These are phyloP conservation scores for Pyrrhosoma nymphula DNA, from an alignment of 2,888 invertebrate species.

Conservation along the genomic window DNA sequence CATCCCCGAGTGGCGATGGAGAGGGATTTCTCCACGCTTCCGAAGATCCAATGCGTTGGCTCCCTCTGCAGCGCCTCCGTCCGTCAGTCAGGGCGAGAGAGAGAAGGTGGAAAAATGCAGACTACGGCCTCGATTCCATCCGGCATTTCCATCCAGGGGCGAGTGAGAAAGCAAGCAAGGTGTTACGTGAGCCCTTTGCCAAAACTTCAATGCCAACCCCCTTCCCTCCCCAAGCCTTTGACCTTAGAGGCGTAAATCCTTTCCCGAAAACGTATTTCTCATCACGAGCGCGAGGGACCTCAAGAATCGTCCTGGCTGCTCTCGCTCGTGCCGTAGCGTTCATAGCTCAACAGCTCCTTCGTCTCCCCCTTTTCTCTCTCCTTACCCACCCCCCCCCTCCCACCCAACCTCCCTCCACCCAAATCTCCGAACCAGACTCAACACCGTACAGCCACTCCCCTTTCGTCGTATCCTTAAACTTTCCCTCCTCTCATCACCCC, in stretches of 20 bases:
- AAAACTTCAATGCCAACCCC: neutral
- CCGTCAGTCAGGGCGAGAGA: neutral
- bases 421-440: neutral
- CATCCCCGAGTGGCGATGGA: neutral
- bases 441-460: neutral
- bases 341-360: constrained; percentile 11
- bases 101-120: neutral
- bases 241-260: constrained; percentile 48
- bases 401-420: neutral
- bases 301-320: constrained; percentile 22
- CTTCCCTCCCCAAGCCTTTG: neutral
- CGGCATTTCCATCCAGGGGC: constrained; percentile 9
- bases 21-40: neutral
- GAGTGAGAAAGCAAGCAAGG: neutral
- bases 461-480: neutral
- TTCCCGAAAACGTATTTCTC: constrained; percentile 48
- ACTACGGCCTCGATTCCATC: neutral
- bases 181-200: neutral
- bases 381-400: neutral
- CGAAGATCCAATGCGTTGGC: neutral
- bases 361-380: neutral
- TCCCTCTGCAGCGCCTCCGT: neutral
- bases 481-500: too few species aligned
- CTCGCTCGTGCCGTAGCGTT: neutral
- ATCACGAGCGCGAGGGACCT: constrained; percentile 31